Evolutionary conservation across 2,888 invertebrate species (phyloP).

Genomic region (Monochamus alternatus): DNA sequence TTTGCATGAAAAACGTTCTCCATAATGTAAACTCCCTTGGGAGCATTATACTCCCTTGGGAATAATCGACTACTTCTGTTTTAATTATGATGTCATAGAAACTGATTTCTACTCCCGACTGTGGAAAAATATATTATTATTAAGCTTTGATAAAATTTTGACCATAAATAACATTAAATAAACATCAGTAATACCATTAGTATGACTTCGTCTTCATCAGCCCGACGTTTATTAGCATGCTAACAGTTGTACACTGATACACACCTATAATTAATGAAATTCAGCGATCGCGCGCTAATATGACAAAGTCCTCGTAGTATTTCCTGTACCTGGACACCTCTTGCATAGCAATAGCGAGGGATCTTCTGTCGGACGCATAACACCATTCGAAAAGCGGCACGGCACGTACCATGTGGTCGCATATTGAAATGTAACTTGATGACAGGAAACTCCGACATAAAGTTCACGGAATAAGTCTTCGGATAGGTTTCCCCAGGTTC

Average conservation of each 20-base stretch:
- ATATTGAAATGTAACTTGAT: conserved; percentile 29
- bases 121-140: no score
- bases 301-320: conserved; percentile 23
- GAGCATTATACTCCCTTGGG: no score
- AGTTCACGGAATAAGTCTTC: conserved; percentile 11
- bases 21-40: no score
- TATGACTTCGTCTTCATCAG: no score
- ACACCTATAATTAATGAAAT: conserved; percentile 23
- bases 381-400: neutral
- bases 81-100: no score
- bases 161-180: no score
- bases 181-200: no score
- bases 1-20: no score
- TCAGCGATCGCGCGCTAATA: conserved; percentile 23
- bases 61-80: no score
- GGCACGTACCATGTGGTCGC: conserved; percentile 35
- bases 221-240: neutral
- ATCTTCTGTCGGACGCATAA: conserved; percentile 16
- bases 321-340: conserved; percentile 28
- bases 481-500: conserved; percentile 25
- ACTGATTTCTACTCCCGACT: no score
- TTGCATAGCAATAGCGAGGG: conserved; percentile 22
- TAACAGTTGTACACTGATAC: conserved; percentile 12
- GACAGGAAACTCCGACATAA: conserved; percentile 26
- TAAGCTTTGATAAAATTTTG: no score